Evolutionary conservation across 2,797 vertebrate genomes (phyloP).

Genomic region (Eidolon dupreanum): DNA sequence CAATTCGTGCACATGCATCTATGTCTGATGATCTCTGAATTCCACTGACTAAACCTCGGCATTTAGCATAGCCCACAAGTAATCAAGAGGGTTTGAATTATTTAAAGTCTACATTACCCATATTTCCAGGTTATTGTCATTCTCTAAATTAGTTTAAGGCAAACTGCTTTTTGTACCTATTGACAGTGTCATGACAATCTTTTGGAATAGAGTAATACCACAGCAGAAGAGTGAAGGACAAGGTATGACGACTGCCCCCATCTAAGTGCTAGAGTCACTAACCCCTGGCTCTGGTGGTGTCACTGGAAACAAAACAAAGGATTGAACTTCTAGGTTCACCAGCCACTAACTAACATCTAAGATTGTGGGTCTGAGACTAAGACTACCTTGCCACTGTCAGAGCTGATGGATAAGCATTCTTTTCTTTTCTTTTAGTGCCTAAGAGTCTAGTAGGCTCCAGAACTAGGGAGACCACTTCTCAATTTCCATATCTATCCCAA

Average conservation of each 20-base stretch:
- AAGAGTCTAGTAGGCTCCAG: background rate
- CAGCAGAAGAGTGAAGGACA: background rate
- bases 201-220: background rate
- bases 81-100: background rate
- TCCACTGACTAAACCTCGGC: background rate
- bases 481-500: background rate
- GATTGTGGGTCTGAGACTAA: background rate
- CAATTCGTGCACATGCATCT: background rate
- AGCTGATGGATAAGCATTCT: background rate
- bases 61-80: background rate
- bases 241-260: background rate
- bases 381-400: background rate
- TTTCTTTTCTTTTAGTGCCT: background rate
- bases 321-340: background rate
- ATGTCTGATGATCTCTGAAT: background rate
- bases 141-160: constrained; percentile 16
- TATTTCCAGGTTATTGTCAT: background rate
- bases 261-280: background rate
- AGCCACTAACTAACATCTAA: background rate
- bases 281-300: background rate
- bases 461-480: background rate
- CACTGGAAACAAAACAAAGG: background rate
- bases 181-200: background rate
- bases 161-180: constrained; percentile 9
- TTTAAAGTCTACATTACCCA: background rate